Evolutionary conservation across 2,888 invertebrate species (phyloP).

Genomic region (Heteropelma amictum): DNA sequence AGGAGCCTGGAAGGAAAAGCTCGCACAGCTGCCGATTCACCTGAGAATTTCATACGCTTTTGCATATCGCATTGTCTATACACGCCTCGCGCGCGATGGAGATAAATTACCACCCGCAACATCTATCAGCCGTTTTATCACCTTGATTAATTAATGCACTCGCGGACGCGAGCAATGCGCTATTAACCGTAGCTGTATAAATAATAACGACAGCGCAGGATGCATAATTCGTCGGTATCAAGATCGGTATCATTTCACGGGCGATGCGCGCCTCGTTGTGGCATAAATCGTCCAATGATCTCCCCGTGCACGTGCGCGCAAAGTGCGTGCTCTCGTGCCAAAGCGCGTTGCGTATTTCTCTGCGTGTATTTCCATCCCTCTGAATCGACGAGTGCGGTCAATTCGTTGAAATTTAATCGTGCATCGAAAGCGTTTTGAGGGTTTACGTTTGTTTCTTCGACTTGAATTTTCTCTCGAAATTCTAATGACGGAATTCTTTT

Average conservation of each 20-base stretch:
- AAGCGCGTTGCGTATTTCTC: neutral
- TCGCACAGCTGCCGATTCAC: conserved; percentile 27
- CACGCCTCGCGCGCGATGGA: conserved; percentile 27
- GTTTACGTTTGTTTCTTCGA: neutral
- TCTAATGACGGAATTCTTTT: neutral
- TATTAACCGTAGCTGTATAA: conserved; percentile 18
- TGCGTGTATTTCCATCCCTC: neutral
- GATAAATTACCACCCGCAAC: conserved; percentile 46
- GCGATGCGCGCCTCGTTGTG: conserved; percentile 55
- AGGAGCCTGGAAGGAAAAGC: conserved; percentile 49
- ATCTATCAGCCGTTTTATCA: conserved; percentile 56
- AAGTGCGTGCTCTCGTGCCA: neutral
- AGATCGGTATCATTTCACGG: conserved; percentile 56
- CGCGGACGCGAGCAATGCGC: conserved; percentile 39
- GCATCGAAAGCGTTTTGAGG: conserved; percentile 2
- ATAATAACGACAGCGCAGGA: conserved; percentile 39
- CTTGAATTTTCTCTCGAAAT: neutral
- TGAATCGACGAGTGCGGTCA: neutral
- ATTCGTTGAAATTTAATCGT: conserved; percentile 38
- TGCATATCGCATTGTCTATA: too few relatives aligned
- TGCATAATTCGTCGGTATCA: conserved; percentile 52
- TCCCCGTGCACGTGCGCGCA: conserved; percentile 14
- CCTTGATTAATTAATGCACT: conserved; percentile 55
- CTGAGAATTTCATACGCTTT: conserved; percentile 15
- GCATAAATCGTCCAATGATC: conserved; percentile 51